phyloP scores from a whole-genome alignment of 2,888 invertebrate species.

The Anorthoa munda region DNA sequence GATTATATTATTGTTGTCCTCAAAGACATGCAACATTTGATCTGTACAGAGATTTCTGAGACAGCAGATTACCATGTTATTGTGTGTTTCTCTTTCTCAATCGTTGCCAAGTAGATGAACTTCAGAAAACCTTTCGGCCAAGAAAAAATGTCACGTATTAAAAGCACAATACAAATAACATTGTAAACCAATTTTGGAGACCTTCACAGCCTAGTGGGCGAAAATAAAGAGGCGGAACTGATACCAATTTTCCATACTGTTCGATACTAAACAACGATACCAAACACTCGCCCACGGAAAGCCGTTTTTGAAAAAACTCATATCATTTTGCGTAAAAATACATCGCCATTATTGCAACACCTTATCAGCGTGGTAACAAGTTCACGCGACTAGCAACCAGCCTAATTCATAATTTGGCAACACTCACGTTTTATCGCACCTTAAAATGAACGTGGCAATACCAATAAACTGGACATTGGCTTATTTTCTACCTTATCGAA shows the following conservation, averaged over 20 bases:
- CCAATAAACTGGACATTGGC: conserved; percentile 20
- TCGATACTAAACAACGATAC: conserved; percentile 48
- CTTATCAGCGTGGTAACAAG: conserved; percentile 43
- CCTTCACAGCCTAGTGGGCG: conserved; percentile 21
- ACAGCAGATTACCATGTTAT: not conserved
- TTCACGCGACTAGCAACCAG: conserved; percentile 14
- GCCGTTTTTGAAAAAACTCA: conserved; percentile 49
- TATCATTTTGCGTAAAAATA: conserved; percentile 48
- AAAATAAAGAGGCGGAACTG: conserved; percentile 46
- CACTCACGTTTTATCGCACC: conserved; percentile 9
- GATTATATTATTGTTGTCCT: not conserved
- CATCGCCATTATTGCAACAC: conserved; percentile 38
- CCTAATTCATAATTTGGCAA: conserved; percentile 8
- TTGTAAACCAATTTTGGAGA: conserved; percentile 31
- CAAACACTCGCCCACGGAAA: conserved; percentile 60
- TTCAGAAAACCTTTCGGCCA: not conserved
- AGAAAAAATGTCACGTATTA: not conserved
- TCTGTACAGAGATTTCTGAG: not conserved
- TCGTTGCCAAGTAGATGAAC: not conserved
- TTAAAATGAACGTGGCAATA: not conserved
- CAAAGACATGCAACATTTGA: not conserved
- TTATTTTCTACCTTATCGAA: conserved; percentile 8
- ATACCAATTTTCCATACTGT: conserved; percentile 52
- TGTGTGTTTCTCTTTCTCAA: not conserved
- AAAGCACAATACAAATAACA: conserved; percentile 12